Percentiles rank a stretch among this genome's conserved stretches.
phyloP scores from a whole-genome alignment of 2,797 vertebrate species.

The Cryptoblepharus egeriae region DNA sequence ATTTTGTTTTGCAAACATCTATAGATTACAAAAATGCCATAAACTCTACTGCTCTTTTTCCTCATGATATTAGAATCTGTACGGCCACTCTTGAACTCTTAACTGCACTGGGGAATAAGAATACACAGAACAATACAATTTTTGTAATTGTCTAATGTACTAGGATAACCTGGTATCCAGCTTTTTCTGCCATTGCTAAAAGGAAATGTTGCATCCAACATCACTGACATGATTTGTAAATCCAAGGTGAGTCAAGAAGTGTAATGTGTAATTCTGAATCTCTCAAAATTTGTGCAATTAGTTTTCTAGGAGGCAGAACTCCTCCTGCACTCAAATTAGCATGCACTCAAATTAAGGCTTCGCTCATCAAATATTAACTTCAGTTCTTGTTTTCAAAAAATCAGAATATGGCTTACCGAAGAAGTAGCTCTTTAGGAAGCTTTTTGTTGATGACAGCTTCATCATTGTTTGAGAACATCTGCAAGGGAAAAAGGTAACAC shows the following conservation, averaged over 20 bases:
- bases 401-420: slow-evolving; percentile 82
- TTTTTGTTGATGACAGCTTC: slow-evolving; percentile 99
- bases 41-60: neutral
- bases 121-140: neutral
- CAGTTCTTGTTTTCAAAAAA: neutral
- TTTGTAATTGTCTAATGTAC: neutral
- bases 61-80: neutral
- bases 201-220: neutral
- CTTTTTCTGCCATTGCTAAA: neutral
- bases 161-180: neutral
- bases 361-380: neutral
- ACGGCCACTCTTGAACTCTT: neutral
- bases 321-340: too few species aligned
- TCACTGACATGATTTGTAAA: neutral
- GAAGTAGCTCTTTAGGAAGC: slow-evolving; percentile 95
- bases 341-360: neutral
- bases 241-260: neutral
- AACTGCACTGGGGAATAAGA: neutral
- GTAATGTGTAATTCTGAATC: neutral
- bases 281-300: neutral
- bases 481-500: slow-evolving; percentile 58
- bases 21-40: neutral
- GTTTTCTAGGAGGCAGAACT: neutral
- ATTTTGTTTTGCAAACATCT: neutral
- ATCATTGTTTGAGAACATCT: slow-evolving; percentile 99